Conservation (phyloP, 2,797 vertebrate genomes). For the Pterois miles region DNA sequence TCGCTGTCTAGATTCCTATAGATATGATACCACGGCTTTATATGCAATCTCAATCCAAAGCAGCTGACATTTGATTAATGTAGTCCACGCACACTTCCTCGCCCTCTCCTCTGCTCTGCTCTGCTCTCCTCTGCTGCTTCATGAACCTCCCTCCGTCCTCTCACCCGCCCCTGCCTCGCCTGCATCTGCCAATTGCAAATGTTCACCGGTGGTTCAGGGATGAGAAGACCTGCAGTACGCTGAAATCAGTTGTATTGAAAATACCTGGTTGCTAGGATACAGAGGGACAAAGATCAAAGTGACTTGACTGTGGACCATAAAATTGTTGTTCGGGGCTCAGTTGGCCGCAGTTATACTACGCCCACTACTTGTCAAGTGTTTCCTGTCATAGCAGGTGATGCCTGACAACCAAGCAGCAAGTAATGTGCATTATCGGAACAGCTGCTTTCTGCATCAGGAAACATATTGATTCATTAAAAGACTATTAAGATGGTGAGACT, state of each 20-base stretch:
- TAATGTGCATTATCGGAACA: constrained; percentile 43
- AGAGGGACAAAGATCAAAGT: constrained; percentile 84
- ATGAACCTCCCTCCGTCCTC: constrained; percentile 53
- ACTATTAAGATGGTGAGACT: constrained; percentile 8
- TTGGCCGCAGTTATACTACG: constrained; percentile 49
- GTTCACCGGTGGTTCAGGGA: constrained; percentile 38
- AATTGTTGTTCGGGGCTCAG: constrained; percentile 75
- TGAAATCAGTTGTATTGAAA: constrained; percentile 82
- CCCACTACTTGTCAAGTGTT: constrained; percentile 66
- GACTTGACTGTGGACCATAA: constrained; percentile 78
- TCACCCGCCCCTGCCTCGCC: constrained; percentile 60
- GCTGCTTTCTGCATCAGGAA: constrained; percentile 44
- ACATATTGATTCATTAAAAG: constrained; percentile 57
- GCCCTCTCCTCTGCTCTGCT: constrained; percentile 37
- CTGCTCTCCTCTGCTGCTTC: constrained; percentile 42
- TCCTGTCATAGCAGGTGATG: constrained; percentile 68
- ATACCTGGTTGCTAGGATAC: constrained; percentile 88
- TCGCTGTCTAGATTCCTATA: constrained; percentile 29
- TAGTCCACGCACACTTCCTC: constrained; percentile 36
- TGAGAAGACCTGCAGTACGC: constrained; percentile 46
- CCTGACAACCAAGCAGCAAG: constrained; percentile 65
- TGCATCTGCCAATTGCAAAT: constrained; percentile 65
- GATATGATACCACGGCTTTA: not conserved
- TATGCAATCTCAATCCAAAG: constrained; percentile 32
- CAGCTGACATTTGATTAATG: constrained; percentile 45